Evolutionary conservation across 1,140 invertebrate species (phyloP), one percentile per base, ranked within the genome.

Genomic region (Solen grandis): DNA sequence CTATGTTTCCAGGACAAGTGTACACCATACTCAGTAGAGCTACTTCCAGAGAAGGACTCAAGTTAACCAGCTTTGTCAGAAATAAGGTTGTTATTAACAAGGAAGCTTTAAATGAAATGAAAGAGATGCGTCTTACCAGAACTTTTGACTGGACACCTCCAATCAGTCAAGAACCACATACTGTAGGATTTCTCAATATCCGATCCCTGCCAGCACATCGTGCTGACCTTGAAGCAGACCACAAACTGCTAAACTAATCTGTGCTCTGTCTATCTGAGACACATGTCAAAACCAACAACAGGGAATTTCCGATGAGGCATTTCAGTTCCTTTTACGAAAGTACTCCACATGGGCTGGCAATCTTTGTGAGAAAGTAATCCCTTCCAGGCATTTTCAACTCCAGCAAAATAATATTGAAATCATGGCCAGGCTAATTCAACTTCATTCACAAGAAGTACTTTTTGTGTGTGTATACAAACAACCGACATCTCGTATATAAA

Each of bases 91-190:
- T 38, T 5, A 36, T 65, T 10, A 65, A 65, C 22, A 65, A 36
- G 3, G 62, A 65, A 65, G 62, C 62, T 38, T 65, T 65, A 36
- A 19, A 65, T 65, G 62, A 65, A 65, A 65, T 65, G 62, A 41
- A 65, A 35, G 36, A 41, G 22, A 65, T 65, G 62, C 16, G 62
- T 13, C 19, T 16, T 33, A 65, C 5, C 16, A 65, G 62, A 65
- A 35, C 4, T 2, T 65, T 65, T 65, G 33, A 65, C 33, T 65
- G 62, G 33, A 14, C 31, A 41, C 62, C 5, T n/a, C 62, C 13
- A 38, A 38, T 65, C 41, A 5, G 5, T 5, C 5, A n/a, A 5
- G n/a, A 38, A 22, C 31, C 4, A 2, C 31, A 41, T 41, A 65
- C 62, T 13, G 36, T 65, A 8, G 33, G 33, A 65, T 65, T 38